Evolutionary conservation across 2,797 vertebrate species (phyloP).

Genomic region (Falco biarmicus): DNA sequence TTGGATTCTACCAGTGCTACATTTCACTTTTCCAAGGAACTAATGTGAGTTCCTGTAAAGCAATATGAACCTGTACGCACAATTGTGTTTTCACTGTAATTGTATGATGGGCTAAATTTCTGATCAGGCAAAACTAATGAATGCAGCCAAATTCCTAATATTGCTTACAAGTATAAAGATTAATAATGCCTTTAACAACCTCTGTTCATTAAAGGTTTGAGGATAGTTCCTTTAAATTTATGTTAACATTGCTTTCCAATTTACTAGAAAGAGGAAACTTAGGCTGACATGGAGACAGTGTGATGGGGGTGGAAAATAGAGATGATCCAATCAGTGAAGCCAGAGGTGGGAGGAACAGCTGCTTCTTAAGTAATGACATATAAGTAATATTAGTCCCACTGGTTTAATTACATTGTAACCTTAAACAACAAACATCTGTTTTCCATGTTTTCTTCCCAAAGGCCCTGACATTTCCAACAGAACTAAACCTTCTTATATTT

Average conservation of each 20-base stretch:
- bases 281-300: not conserved
- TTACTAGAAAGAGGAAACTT: not conserved
- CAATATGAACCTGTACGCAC: not conserved
- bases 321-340: not conserved
- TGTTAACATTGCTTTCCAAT: not conserved
- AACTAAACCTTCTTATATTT: conserved; percentile 33
- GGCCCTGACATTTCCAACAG: conserved; percentile 63
- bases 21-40: not conserved
- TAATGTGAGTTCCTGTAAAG: not conserved
- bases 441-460: conserved; percentile 53
- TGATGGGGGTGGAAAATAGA: not conserved
- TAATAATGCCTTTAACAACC: not conserved
- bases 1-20: not conserved
- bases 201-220: not conserved
- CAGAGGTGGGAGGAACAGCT: conserved; percentile 42
- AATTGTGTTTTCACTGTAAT: not conserved
- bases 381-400: conserved; percentile 59
- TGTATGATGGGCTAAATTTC: not conserved
- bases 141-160: not conserved
- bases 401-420: conserved; percentile 68
- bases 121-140: not conserved
- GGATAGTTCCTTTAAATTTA: not conserved
- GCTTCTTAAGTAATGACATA: conserved; percentile 51
- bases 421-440: conserved; percentile 77
- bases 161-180: not conserved